A percentile compares a stretch with the other conserved stretches of the same genome.
These are phyloP conservation scores for Doris montereyensis DNA, from an alignment of 2,888 invertebrate genomes.

Conservation along the genomic window DNA sequence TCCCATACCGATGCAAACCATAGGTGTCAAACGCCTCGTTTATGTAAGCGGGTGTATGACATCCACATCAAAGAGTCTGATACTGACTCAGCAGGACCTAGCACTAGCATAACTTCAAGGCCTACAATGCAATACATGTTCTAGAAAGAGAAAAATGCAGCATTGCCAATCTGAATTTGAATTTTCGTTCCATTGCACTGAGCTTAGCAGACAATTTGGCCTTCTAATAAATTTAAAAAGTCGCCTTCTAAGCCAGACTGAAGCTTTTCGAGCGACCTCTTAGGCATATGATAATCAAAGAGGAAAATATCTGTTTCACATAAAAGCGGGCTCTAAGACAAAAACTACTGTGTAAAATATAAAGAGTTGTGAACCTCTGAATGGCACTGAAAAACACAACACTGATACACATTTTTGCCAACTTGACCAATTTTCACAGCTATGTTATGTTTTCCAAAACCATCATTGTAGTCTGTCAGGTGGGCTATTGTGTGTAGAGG, in stretches of 20 bases:
- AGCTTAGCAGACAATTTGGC: no score
- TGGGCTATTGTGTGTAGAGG: slow-evolving; percentile 70
- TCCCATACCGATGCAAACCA: no score
- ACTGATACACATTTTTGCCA: slow-evolving; percentile 60
- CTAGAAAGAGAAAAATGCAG: no score
- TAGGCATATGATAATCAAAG: background rate
- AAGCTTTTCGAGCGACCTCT: background rate
- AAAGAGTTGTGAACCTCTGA: slow-evolving; percentile 63
- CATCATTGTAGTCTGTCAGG: slow-evolving; percentile 68
- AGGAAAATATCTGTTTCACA: background rate
- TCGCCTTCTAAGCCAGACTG: background rate
- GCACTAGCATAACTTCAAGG: no score
- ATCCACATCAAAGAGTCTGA: no score
- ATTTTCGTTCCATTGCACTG: no score
- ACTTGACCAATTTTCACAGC: slow-evolving; percentile 69
- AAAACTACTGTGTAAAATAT: background rate
- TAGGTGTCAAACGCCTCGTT: no score
- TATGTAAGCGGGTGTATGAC: no score
- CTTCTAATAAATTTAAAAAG: background rate
- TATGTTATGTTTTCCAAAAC: slow-evolving; percentile 65
- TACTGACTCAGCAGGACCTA: no score
- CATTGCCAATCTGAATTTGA: no score
- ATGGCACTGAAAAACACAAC: slow-evolving; percentile 68
- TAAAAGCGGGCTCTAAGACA: background rate
- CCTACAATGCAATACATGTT: no score